Percentiles rank a stretch among this genome's conserved stretches.
phyloP scores from a whole-genome alignment of 1,140 invertebrate species.

The Eufriesea mexicana region DNA sequence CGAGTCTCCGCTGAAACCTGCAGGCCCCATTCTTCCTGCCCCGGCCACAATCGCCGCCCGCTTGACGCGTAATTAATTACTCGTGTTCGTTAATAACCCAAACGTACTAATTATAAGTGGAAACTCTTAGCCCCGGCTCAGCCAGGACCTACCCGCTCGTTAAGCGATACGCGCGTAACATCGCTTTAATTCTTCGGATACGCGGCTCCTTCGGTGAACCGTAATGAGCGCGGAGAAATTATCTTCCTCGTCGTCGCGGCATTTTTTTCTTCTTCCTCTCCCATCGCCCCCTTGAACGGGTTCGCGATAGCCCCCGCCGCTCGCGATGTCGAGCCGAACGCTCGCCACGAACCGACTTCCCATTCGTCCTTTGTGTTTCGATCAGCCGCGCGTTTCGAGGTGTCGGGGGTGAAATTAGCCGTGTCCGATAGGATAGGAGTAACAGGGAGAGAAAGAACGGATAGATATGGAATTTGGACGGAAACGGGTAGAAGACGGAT shows the following conservation, averaged over 20 bases:
- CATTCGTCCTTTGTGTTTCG: no score
- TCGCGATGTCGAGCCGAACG: no score
- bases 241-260: conserved; percentile 25
- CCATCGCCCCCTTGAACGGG: no score
- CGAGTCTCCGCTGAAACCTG: conserved; percentile 47
- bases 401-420: no score
- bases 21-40: conserved; percentile 31
- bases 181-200: conserved; percentile 45
- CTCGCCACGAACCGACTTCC: no score
- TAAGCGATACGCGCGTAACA: conserved; percentile 46
- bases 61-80: conserved; percentile 59
- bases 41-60: conserved; percentile 32
- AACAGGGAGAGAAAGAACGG: no score
- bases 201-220: conserved; percentile 36
- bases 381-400: no score
- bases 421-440: no score
- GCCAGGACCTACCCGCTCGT: conserved; percentile 22
- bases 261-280: not conserved
- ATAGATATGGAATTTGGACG: no score
- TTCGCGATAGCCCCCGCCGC: no score
- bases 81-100: conserved; percentile 58
- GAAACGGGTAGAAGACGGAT: no score
- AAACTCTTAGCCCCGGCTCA: conserved; percentile 27
- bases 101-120: conserved; percentile 58
- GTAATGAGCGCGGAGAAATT: conserved; percentile 51